Base-by-base conservation (phyloP, 1,140 invertebrate genomes). In the Drosophila bocqueti region DNA sequence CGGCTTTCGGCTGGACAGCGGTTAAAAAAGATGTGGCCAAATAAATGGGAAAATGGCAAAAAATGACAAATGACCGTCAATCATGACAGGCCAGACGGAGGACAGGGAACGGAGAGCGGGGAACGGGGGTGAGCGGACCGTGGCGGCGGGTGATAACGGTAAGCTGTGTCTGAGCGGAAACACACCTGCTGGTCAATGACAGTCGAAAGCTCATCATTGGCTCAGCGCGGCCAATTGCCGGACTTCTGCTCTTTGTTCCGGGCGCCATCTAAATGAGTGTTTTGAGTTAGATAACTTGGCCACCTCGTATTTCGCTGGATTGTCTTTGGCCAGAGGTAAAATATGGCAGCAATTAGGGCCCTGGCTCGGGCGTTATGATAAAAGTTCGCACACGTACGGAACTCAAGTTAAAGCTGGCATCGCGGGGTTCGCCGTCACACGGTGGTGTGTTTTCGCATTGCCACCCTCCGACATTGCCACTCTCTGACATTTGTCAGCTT, bases 11-110 rank as follows among this genome's bases (percentile, higher is more conserved):
- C 26, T 80, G 83, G 84, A 43, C 80, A 78, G 76, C 73, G 83
- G 77, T 68, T 81, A 76, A 87, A 89, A 87, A 87, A 87, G 84
- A 84, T 87, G 77, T 87, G 85, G 86, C 71, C 81, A 89, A 85
- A 89, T 91, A 89, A 90, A 91, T 87, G 83, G 78, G 62, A 61
- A 81, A 90, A 91, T 87, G 80, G 79, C 81, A 71, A 73, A 91
- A 90, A 86, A 92, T 92, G 91, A 92, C 91, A 92, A 92, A 92
- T 92, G 79, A 87, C 87, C 84, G 91, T 92, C 91, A 92, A 92
- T 92, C 91, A 92, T 92, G 91, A 83, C 79, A 92, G 83, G 82
- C 76, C 86, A 85, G 86, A 82, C 85, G 64, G 54, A 50, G 36
- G 38, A 16, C 31, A 4, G 34, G 13, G 45, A 13, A 9, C 16